These are phyloP conservation scores for Setophaga petechia DNA, from an alignment of 2,113 vertebrate species.

Conservation along the genomic window DNA sequence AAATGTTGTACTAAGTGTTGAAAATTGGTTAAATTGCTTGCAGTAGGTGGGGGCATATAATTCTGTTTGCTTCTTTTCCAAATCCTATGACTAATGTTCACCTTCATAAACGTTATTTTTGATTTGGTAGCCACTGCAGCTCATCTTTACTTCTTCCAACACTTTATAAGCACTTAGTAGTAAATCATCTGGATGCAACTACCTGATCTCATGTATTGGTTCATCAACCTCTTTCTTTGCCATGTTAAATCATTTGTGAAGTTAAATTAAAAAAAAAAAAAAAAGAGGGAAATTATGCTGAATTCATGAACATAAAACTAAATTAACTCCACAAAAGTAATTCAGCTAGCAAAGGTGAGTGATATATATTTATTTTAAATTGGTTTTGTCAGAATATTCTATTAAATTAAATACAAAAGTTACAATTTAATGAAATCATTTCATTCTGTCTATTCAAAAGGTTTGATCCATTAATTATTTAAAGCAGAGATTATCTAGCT, in stretches of 20 bases:
- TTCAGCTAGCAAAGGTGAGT: constrained; percentile 8
- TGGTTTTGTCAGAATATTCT: not conserved
- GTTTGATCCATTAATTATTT: constrained; percentile 32
- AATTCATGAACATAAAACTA: not conserved
- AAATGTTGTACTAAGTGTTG: constrained; percentile 51
- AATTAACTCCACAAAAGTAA: constrained; percentile 1
- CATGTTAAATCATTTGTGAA: constrained; percentile 30
- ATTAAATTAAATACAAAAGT: constrained; percentile 1
- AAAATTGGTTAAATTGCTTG: constrained; percentile 60
- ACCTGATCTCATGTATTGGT: not conserved
- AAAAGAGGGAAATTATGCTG: not conserved
- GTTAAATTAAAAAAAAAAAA: not conserved
- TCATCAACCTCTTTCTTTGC: not conserved
- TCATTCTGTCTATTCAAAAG: constrained; percentile 8
- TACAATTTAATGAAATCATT: not conserved
- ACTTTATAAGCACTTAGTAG: not conserved
- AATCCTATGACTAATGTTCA: constrained; percentile 42
- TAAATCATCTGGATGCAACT: constrained; percentile 11
- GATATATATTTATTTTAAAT: constrained; percentile 26
- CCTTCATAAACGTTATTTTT: constrained; percentile 55
- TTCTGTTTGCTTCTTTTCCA: constrained; percentile 47
- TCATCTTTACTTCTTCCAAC: not conserved
- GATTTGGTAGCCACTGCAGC: constrained; percentile 33
- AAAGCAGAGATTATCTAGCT: not conserved
- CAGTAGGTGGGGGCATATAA: constrained; percentile 37